Evolutionary conservation across 2,113 vertebrate genomes (phyloP).

Genomic region (Madoqua kirkii): DNA sequence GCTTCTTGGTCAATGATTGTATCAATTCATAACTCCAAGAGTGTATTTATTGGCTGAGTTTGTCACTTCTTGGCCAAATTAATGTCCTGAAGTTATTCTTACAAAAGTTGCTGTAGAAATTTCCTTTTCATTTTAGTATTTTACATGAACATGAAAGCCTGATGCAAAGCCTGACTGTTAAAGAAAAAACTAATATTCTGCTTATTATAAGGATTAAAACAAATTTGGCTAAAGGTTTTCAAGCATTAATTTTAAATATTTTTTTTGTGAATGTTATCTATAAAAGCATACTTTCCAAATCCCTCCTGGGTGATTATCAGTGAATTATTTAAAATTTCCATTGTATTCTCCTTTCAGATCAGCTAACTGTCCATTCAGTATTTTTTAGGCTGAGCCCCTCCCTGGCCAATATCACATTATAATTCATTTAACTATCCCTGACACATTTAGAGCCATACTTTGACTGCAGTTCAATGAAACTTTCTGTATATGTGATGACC

Average conservation of each 20-base stretch:
- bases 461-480: constrained; percentile 34
- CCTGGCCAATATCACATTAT: constrained; percentile 50
- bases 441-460: constrained; percentile 47
- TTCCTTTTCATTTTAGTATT: constrained; percentile 73
- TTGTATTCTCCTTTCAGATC: constrained; percentile 31
- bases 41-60: constrained; percentile 59
- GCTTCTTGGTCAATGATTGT: constrained; percentile 53
- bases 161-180: constrained; percentile 42
- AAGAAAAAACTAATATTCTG: constrained; percentile 49
- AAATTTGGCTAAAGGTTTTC: constrained; percentile 56
- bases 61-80: constrained; percentile 69
- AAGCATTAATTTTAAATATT: constrained; percentile 61
- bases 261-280: constrained; percentile 58
- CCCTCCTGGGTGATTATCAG: constrained; percentile 47
- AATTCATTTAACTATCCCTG: constrained; percentile 44
- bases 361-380: constrained; percentile 28
- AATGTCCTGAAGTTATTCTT: constrained; percentile 74
- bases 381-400: constrained; percentile 46
- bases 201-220: constrained; percentile 50
- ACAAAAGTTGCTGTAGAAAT: constrained; percentile 71
- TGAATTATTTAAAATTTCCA: constrained; percentile 56
- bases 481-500: constrained; percentile 40
- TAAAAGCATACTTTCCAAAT: constrained; percentile 64
- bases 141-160: constrained; percentile 68
- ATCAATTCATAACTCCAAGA: constrained; percentile 48